phyloP scores from a whole-genome alignment of 1,140 invertebrate genomes.

The Radopholus similis region DNA sequence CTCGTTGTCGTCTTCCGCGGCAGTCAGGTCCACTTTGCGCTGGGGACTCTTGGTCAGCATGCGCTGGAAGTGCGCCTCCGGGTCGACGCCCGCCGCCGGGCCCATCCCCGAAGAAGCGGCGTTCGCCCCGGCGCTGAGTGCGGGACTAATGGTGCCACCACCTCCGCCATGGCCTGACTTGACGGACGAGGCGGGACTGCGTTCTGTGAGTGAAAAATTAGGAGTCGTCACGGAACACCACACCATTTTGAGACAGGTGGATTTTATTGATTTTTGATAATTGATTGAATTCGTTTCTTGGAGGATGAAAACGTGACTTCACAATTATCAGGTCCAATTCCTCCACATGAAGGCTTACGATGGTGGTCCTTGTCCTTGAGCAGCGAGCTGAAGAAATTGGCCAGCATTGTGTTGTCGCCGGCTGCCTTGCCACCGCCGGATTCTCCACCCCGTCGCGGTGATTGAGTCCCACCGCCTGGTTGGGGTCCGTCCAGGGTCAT shows the following conservation, averaged over 20 bases:
- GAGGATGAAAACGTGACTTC: background rate
- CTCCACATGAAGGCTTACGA: background rate
- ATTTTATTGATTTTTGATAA: background rate
- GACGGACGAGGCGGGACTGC: background rate
- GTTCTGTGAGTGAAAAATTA: too few species aligned
- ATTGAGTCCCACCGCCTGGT: constrained; percentile 2
- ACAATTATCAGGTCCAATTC: background rate
- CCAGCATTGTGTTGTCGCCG: constrained; percentile 22
- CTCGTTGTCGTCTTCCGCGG: background rate
- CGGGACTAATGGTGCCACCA: background rate
- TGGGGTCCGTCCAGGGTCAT: constrained; percentile 5
- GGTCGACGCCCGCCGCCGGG: background rate
- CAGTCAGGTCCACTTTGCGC: background rate
- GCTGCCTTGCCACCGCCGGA: background rate
- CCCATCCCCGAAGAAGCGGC: background rate
- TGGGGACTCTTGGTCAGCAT: background rate
- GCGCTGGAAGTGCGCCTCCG: background rate
- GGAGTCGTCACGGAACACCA: too few species aligned
- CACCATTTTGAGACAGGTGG: too few species aligned
- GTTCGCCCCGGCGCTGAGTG: background rate
- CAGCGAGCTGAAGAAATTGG: constrained; percentile 22
- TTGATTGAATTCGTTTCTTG: background rate
- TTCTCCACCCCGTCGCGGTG: constrained; percentile 3
- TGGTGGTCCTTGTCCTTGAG: constrained; percentile 8
- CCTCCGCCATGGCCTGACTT: background rate